Evolutionary conservation across 1,140 invertebrate genomes (phyloP).

Genomic region (Papilio machaon): DNA sequence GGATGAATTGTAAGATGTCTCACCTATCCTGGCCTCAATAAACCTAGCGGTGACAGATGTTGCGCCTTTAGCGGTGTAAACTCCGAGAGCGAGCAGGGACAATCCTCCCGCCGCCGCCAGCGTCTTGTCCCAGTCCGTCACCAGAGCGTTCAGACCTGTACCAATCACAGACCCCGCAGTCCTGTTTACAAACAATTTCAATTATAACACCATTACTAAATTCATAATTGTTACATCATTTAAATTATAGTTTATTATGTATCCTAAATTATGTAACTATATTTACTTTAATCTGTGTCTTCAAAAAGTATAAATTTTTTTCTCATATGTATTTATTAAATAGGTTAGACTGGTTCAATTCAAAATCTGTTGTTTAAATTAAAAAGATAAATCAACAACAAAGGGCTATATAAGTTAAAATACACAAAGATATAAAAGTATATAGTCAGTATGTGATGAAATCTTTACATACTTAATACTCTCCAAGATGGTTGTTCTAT

Average conservation of each 20-base stretch:
- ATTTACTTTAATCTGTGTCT: too few relatives aligned
- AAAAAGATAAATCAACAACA: too few relatives aligned
- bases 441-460: slow-evolving; percentile 10
- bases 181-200: slow-evolving; percentile 80
- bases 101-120: slow-evolving; percentile 95
- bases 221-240: too few relatives aligned
- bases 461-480: slow-evolving; percentile 92
- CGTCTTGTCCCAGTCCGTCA: slow-evolving; percentile 97
- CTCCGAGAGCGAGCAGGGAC: slow-evolving; percentile 94
- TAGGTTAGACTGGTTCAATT: too few relatives aligned
- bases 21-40: slow-evolving; percentile 95
- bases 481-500: slow-evolving; percentile 95
- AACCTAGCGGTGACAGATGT: slow-evolving; percentile 93
- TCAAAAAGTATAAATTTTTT: too few relatives aligned
- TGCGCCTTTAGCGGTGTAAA: slow-evolving; percentile 97
- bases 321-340: too few relatives aligned
- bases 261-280: too few relatives aligned
- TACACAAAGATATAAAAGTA: too few relatives aligned
- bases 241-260: too few relatives aligned
- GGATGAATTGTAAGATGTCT: slow-evolving; percentile 29
- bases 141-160: slow-evolving; percentile 92
- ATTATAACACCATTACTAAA: too few relatives aligned
- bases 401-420: too few relatives aligned
- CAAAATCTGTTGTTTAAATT: too few relatives aligned
- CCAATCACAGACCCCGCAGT: slow-evolving; percentile 96